Evolutionary conservation across 1,140 invertebrate species (phyloP), one percentile per base, ranked within the genome.

Genomic region (Lutraria rhynchaena): DNA sequence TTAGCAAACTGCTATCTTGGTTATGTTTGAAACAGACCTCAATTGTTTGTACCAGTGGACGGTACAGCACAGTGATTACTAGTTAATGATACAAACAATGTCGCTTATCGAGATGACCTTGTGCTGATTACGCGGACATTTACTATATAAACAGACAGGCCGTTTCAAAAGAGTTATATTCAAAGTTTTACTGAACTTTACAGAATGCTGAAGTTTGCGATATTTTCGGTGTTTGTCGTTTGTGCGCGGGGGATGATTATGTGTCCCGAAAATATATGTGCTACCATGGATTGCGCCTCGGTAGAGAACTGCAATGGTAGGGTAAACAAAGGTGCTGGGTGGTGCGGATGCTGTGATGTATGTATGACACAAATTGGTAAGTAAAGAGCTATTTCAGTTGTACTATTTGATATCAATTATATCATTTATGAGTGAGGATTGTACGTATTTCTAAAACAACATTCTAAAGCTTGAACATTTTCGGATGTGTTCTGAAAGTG

Each of bases 291-390:
- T 4, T 77, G 75, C 27, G 61, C 75, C 0, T 0, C 46, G 0
- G 57, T 77, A 31, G 31, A 65, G 13, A 24, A 67, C 49, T 67
- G 65, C 37, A 46, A 55, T n/a, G 85, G 82, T 1, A 63, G 22
- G 0, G 76, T 84, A 33, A 75, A 80, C 4, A 2, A 0, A n/a
- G 65, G 63, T 4, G 85, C 82, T 27, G 82, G 85, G 19, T 84
- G 73, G 58, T 86, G 85, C 49, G 85, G 85, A 7, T 86, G 85
- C 63, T 86, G 85, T 27, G 82, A 83, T 46, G 46, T 69, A 7
- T 86, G 85, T 65, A 67, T 80, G 35, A 82, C 58, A 46, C 57
- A 69, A 51, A 57, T 86, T 17, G 74, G 85, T 86, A 74, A 78
- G 82, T 78, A 17, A 31, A n/a, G n/a, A n/a, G n/a, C n/a, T n/a